A percentile compares a stretch with the other conserved stretches of the same genome.
phyloP scores from a whole-genome alignment of 2,797 vertebrate genomes.

The Melanotaenia parkinsoni region DNA sequence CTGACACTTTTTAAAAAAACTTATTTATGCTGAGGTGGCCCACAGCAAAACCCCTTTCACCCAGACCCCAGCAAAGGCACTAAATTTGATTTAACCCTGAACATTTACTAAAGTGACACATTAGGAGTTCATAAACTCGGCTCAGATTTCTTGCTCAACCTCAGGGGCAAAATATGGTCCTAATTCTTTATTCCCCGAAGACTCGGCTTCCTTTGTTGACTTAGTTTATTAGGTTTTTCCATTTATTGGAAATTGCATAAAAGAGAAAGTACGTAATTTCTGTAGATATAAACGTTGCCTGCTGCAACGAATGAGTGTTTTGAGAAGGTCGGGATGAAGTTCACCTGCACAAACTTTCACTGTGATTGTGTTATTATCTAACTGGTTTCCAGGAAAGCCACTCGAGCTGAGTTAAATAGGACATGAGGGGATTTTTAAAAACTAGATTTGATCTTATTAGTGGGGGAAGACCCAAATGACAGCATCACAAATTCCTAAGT shows the following conservation, averaged over 20 bases:
- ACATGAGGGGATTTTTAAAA: constrained; percentile 13
- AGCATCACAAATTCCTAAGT: constrained; percentile 17
- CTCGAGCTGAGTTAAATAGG: constrained; percentile 5
- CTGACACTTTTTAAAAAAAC: neutral
- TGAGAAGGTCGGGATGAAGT: constrained; percentile 4
- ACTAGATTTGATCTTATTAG: constrained; percentile 23
- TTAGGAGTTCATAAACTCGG: constrained; percentile 46
- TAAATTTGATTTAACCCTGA: constrained; percentile 71
- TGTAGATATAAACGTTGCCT: constrained; percentile 18
- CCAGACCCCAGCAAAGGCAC: constrained; percentile 63
- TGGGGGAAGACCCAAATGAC: constrained; percentile 10
- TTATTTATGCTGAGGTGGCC: constrained; percentile 22
- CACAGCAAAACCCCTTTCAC: constrained; percentile 22
- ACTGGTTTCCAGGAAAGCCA: constrained; percentile 33
- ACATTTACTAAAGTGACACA: constrained; percentile 62
- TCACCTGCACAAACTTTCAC: constrained; percentile 22
- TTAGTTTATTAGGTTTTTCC: constrained; percentile 37
- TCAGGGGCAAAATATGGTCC: constrained; percentile 50
- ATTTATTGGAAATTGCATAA: constrained; percentile 8
- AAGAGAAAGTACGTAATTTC: constrained; percentile 2
- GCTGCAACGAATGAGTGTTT: constrained; percentile 34
- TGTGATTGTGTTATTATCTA: constrained; percentile 14
- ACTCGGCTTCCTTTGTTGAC: constrained; percentile 38
- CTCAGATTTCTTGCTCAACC: constrained; percentile 58
- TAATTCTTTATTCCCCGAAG: constrained; percentile 43